A percentile compares a stretch with the other conserved stretches of the same genome.
Conservation (phyloP, 2,888 invertebrate species). For the Andrena fulva region DNA sequence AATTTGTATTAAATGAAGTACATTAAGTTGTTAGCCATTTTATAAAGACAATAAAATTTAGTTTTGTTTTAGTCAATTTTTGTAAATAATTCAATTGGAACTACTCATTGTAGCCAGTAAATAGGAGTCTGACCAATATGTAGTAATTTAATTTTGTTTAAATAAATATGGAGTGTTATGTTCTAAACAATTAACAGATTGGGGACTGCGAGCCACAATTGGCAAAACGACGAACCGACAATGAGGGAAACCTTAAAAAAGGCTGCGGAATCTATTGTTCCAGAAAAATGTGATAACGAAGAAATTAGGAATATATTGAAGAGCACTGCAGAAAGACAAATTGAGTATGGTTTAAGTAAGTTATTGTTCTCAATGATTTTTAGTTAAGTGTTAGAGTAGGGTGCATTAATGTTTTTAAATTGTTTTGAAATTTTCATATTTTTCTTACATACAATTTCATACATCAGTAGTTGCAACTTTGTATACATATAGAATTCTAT, state of each 20-base stretch:
- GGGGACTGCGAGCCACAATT: slow-evolving; percentile 74
- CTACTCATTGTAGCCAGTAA: neutral
- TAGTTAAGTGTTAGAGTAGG: neutral
- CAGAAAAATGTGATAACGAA: slow-evolving; percentile 73
- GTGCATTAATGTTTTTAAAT: neutral
- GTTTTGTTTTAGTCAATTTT: no score
- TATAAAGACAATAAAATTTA: no score
- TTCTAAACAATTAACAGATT: slow-evolving; percentile 67
- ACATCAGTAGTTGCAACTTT: no score
- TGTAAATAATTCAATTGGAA: no score
- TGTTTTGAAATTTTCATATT: no score
- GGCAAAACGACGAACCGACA: slow-evolving; percentile 75
- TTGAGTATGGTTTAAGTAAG: slow-evolving; percentile 80
- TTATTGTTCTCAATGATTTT: neutral
- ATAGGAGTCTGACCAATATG: neutral
- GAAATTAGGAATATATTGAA: slow-evolving; percentile 75
- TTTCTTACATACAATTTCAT: no score
- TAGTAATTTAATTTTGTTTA: neutral
- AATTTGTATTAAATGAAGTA: no score
- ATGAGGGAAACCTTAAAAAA: slow-evolving; percentile 73
- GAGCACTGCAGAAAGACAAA: slow-evolving; percentile 79
- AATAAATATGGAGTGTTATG: neutral
- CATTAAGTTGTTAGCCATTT: no score
- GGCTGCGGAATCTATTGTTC: slow-evolving; percentile 75
- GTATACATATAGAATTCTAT: no score